Percentiles rank a stretch among this genome's conserved stretches.
These are phyloP conservation scores for Diplolepis rosae DNA, from an alignment of 2,888 invertebrate genomes.

Conservation along the genomic window DNA sequence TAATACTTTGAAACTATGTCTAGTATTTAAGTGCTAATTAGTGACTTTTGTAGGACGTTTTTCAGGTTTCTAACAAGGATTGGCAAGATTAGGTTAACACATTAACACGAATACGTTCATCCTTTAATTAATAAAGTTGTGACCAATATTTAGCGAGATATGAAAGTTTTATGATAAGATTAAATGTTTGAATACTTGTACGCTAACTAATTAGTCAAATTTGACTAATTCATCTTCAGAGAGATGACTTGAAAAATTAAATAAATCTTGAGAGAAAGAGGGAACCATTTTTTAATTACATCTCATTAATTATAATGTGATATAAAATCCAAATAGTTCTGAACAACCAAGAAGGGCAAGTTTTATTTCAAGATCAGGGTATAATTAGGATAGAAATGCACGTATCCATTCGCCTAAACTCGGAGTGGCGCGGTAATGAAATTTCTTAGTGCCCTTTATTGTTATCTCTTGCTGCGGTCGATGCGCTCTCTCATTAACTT, in stretches of 20 bases:
- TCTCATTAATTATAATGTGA: not conserved
- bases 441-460: constrained; percentile 37
- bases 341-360: not conserved
- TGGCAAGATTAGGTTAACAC: too few relatives aligned
- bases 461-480: constrained; percentile 23
- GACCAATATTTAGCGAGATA: too few relatives aligned
- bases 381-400: not conserved
- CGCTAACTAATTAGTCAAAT: too few relatives aligned
- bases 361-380: not conserved
- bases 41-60: too few relatives aligned
- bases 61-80: too few relatives aligned
- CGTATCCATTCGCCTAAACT: not conserved
- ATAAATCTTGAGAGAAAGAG: not conserved
- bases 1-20: too few relatives aligned
- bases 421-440: constrained; percentile 32
- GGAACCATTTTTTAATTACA: not conserved
- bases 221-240: too few relatives aligned
- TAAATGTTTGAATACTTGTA: too few relatives aligned
- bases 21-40: too few relatives aligned
- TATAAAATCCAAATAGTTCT: not conserved
- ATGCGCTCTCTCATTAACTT: constrained; percentile 38
- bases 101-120: too few relatives aligned
- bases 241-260: not conserved
- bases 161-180: too few relatives aligned
- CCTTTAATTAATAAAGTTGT: too few relatives aligned